Evolutionary conservation across 2,888 invertebrate genomes (phyloP).

Genomic region (Dichetophora obliterata): DNA sequence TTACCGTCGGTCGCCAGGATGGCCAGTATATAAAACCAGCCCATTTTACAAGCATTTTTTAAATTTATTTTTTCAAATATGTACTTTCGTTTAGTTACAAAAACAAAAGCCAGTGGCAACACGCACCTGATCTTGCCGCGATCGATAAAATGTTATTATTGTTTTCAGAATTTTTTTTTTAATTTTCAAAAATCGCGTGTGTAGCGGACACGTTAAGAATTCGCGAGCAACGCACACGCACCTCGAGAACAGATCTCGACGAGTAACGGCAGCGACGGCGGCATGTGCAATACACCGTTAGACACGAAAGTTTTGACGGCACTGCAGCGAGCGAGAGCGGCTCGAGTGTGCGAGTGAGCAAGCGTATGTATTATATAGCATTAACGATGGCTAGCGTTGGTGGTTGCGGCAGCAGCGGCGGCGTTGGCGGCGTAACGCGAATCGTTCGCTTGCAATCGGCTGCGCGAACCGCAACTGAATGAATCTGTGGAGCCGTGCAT

Average conservation of each 20-base stretch:
- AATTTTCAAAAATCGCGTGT: constrained; percentile 11
- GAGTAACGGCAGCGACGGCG: constrained; percentile 49
- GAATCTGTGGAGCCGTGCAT: not conserved
- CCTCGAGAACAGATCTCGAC: constrained; percentile 28
- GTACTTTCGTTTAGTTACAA: not conserved
- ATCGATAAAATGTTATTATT: constrained; percentile 3
- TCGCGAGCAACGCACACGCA: constrained; percentile 34
- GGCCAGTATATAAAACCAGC: not conserved
- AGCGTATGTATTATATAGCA: not conserved
- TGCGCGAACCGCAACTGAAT: constrained; percentile 19
- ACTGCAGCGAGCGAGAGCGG: not conserved
- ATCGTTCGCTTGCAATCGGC: not conserved
- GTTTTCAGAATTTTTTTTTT: not conserved
- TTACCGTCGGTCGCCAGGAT: not conserved
- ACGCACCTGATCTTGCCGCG: not conserved
- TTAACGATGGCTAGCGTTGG: not conserved
- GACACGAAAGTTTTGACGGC: constrained; percentile 16
- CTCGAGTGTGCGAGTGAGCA: not conserved
- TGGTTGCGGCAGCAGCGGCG: constrained; percentile 6
- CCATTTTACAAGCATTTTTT: not conserved
- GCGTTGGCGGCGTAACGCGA: constrained; percentile 6
- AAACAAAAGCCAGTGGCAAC: not conserved
- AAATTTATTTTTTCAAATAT: not conserved
- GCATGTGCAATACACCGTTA: constrained; percentile 38
- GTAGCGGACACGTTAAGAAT: not conserved